phyloP scores from a whole-genome alignment of 2,113 vertebrate genomes.

The Pseudonaja textilis region DNA sequence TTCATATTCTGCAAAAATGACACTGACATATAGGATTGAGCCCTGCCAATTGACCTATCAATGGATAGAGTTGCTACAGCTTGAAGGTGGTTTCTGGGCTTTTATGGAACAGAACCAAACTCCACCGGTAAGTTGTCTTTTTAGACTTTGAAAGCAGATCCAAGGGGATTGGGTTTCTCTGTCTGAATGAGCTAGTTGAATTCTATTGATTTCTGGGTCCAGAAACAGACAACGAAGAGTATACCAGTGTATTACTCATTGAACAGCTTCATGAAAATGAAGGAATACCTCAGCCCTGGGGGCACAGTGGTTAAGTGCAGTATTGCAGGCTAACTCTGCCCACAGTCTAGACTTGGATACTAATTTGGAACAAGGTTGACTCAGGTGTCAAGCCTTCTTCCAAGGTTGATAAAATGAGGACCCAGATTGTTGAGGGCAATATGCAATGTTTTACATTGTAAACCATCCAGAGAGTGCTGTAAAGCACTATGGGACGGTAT shows the following conservation, averaged over 20 bases:
- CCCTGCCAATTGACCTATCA: background rate
- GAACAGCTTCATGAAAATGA: background rate
- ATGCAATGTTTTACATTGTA: background rate
- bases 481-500: background rate
- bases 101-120: background rate
- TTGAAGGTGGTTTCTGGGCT: background rate
- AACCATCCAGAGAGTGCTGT: background rate
- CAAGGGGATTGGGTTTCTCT: background rate
- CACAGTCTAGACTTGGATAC: background rate
- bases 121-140: background rate
- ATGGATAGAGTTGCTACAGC: background rate
- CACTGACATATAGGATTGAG: background rate
- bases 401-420: background rate
- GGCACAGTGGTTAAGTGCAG: background rate
- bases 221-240: background rate
- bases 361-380: background rate
- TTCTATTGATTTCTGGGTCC: background rate
- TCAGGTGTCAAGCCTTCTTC: background rate
- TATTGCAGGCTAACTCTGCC: background rate
- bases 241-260: background rate
- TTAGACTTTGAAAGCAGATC: background rate
- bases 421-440: background rate
- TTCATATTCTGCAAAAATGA: background rate
- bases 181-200: background rate
- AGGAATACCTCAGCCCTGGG: background rate